Conservation (phyloP, 2,888 invertebrate genomes). For the Argyra leucocephala region DNA sequence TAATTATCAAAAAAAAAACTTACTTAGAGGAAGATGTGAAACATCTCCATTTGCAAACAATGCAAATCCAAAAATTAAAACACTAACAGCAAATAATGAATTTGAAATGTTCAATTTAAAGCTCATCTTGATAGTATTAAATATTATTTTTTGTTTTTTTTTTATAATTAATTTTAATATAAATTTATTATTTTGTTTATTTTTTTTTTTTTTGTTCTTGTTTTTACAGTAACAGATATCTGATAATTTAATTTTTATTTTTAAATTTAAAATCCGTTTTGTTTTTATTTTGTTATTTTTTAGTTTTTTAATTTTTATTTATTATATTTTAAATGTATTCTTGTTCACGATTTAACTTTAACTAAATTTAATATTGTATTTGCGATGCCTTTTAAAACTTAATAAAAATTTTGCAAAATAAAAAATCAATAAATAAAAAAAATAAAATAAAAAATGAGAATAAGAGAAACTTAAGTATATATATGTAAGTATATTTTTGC, state of each 20-base stretch:
- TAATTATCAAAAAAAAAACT: conserved; percentile 10
- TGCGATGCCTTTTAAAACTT: conserved; percentile 3
- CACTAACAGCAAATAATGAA: background rate
- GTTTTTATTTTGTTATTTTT: background rate
- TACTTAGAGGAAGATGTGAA: conserved; percentile 20
- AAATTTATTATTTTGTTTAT: background rate
- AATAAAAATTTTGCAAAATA: background rate
- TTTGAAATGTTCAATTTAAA: conserved; percentile 1
- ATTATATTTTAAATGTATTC: background rate
- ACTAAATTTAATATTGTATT: background rate
- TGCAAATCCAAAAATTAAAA: conserved; percentile 9
- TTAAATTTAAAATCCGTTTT: too few relatives aligned
- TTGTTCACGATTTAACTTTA: background rate
- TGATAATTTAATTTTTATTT: too few relatives aligned
- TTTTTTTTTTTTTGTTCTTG: too few relatives aligned
- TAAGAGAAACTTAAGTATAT: too few relatives aligned
- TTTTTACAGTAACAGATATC: too few relatives aligned
- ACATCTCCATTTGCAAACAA: conserved; percentile 19
- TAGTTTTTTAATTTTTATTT: background rate
- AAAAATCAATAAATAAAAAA: background rate
- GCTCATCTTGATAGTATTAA: background rate
- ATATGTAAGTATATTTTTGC: too few relatives aligned
- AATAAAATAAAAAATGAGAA: background rate
- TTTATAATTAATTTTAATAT: background rate
- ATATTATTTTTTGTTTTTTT: background rate